Conservation (phyloP, 2,888 invertebrate genomes). For the Thelaira solivaga region DNA sequence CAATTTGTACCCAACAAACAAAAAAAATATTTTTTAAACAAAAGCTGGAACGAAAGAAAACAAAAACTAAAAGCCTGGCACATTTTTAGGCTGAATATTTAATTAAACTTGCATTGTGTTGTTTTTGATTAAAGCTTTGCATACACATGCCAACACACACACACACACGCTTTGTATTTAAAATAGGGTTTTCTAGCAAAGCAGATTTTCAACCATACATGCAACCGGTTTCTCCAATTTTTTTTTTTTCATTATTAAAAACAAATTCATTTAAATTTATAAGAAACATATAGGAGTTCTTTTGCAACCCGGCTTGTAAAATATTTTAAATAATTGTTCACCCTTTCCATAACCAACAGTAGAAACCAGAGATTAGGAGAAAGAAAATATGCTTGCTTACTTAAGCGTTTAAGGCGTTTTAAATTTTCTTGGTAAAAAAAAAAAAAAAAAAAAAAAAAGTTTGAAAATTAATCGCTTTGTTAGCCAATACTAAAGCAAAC, state of each 20-base stretch:
- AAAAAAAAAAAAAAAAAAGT: neutral
- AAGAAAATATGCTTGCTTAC: conserved; percentile 19
- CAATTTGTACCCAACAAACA: neutral
- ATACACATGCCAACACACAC: too few species aligned
- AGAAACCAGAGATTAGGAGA: neutral
- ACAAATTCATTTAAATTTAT: too few species aligned
- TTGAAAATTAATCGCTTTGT: neutral
- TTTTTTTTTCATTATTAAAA: too few species aligned
- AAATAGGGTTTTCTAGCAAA: too few species aligned
- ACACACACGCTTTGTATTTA: neutral
- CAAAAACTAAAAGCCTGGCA: conserved; percentile 21
- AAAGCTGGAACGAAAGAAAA: neutral
- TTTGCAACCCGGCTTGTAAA: too few species aligned
- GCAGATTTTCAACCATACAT: too few species aligned
- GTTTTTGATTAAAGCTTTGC: neutral
- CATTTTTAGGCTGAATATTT: conserved; percentile 46
- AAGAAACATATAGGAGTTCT: too few species aligned
- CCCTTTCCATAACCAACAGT: neutral
- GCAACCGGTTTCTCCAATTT: too few species aligned
- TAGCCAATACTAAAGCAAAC: neutral
- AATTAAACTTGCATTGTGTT: conserved; percentile 10
- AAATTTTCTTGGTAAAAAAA: conserved; percentile 1
- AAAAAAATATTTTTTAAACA: too few species aligned
- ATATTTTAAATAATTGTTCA: too few species aligned
- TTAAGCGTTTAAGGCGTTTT: conserved; percentile 27